Evolutionary conservation across 2,113 vertebrate species (phyloP).

Genomic region (Trichechus manatus): DNA sequence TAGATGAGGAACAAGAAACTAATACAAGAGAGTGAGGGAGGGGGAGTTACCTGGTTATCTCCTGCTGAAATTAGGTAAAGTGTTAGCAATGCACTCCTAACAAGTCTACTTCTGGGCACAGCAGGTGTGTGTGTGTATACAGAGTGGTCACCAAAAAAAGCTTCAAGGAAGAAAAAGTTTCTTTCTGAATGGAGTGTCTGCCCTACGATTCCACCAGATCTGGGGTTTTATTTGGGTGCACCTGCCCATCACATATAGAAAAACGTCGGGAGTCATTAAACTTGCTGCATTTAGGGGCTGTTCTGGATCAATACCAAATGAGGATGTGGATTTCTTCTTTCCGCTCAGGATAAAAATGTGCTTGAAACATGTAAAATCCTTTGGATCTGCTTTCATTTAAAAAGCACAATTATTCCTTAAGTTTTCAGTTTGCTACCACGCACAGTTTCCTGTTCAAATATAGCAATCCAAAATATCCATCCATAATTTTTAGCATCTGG

Average conservation of each 20-base stretch:
- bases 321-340: constrained; percentile 32
- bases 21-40: no score
- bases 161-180: neutral
- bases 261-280: constrained; percentile 34
- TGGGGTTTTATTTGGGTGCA: neutral
- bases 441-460: constrained; percentile 61
- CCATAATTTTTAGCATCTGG: constrained; percentile 66
- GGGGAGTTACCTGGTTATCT: neutral
- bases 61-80: neutral
- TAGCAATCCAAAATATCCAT: constrained; percentile 64
- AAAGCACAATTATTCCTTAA: constrained; percentile 69
- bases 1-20: neutral
- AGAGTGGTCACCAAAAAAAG: neutral
- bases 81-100: neutral
- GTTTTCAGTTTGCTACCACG: constrained; percentile 64
- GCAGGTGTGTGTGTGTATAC: neutral
- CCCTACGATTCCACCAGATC: neutral
- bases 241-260: neutral
- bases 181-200: neutral
- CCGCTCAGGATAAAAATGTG: neutral
- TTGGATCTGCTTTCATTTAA: constrained; percentile 57
- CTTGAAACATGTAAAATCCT: neutral
- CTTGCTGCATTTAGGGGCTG: neutral
- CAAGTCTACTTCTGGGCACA: neutral
- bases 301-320: constrained; percentile 62